Percentiles rank a stretch among this genome's conserved stretches.
phyloP scores from a whole-genome alignment of 2,113 vertebrate species.

The Corythornis madagascariensis region DNA sequence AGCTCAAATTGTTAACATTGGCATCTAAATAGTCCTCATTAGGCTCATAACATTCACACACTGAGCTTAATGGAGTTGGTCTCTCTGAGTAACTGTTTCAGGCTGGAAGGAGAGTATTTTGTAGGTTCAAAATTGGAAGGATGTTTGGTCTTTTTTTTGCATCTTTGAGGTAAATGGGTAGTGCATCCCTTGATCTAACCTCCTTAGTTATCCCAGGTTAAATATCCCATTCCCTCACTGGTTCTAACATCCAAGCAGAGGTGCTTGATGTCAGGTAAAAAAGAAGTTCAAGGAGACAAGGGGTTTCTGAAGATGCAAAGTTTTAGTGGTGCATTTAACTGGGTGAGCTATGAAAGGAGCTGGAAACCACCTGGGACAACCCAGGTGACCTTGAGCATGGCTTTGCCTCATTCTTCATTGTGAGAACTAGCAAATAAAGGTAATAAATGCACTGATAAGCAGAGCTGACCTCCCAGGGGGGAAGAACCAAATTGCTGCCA shows the following conservation, averaged over 20 bases:
- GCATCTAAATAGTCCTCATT: neutral
- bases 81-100: neutral
- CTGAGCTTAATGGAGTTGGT: neutral
- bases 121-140: neutral
- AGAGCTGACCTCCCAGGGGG: neutral
- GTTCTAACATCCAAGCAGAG: neutral
- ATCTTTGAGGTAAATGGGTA: neutral
- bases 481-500: conserved; percentile 6
- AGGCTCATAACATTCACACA: neutral
- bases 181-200: neutral
- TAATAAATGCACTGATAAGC: neutral
- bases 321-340: neutral
- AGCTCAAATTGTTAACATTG: neutral
- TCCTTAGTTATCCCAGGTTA: neutral
- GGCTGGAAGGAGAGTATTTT: neutral
- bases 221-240: neutral
- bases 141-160: neutral
- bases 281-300: neutral
- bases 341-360: neutral
- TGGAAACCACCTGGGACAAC: conserved; percentile 31
- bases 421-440: neutral
- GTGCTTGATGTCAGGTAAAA: neutral
- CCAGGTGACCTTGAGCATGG: neutral
- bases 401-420: neutral
- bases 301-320: neutral